Evolutionary conservation across 1,140 invertebrate genomes (phyloP).

Genomic region (Aricia agestis): DNA sequence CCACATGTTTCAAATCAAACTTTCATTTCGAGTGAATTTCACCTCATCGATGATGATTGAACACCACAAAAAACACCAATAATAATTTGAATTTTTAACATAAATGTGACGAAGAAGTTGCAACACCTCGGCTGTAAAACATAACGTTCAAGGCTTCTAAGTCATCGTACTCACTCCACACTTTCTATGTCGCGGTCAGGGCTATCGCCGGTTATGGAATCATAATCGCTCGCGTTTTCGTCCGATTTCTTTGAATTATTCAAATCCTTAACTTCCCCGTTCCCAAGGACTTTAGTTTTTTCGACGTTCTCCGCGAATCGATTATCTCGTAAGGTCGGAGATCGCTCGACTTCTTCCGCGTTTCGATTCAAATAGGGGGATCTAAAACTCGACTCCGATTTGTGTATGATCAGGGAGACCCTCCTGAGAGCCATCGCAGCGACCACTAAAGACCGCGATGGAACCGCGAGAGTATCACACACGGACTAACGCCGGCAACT

Average conservation of each 20-base stretch:
- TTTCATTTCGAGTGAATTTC: background rate
- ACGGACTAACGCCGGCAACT: background rate
- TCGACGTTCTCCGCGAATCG: background rate
- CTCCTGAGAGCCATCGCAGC: background rate
- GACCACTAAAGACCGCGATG: background rate
- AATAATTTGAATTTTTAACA: background rate
- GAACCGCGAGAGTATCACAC: background rate
- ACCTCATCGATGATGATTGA: background rate
- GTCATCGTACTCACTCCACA: constrained; percentile 13
- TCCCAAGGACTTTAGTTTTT: constrained; percentile 6
- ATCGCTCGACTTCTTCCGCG: background rate
- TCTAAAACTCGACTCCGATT: background rate
- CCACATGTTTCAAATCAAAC: background rate
- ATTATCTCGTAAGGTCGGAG: background rate
- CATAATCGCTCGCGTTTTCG: background rate
- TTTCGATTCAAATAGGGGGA: constrained; percentile 2
- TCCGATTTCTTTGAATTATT: background rate
- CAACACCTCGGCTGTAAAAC: background rate
- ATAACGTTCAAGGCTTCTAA: background rate
- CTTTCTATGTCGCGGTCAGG: constrained; percentile 7
- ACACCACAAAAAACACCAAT: background rate
- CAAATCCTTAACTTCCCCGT: background rate
- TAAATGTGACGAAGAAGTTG: background rate
- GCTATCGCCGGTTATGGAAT: background rate
- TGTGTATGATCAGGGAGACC: background rate